Percentiles rank a stretch among this genome's conserved stretches.
Conservation (phyloP, 2,888 invertebrate species). For the Lamellibrachia satsuma region DNA sequence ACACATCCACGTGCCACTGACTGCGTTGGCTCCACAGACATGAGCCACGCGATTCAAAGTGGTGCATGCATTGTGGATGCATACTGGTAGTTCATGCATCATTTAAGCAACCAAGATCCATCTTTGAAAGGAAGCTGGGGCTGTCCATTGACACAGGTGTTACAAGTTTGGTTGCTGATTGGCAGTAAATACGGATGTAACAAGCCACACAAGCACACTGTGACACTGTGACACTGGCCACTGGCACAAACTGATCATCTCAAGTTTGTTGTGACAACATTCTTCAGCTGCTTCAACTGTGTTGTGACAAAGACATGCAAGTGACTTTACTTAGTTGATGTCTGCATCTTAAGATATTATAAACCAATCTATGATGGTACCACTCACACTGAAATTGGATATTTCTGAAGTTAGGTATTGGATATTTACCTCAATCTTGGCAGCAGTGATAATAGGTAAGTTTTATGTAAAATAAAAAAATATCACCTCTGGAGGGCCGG, state of each 20-base stretch:
- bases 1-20: not conserved
- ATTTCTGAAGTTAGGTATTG: not conserved
- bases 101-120: not conserved
- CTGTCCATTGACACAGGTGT: not conserved
- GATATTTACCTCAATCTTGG: not conserved
- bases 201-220: not conserved
- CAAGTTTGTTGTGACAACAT: not conserved
- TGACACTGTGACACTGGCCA: not conserved
- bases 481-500: not conserved
- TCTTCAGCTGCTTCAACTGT: not conserved
- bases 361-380: not conserved
- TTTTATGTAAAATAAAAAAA: not conserved
- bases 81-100: not conserved
- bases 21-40: not conserved
- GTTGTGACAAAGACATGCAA: not conserved
- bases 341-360: not conserved
- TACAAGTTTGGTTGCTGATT: not conserved
- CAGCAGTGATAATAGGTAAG: not conserved
- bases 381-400: slow-evolving; percentile 17
- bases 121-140: not conserved
- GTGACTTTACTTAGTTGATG: not conserved
- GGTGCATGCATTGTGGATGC: not conserved
- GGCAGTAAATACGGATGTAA: not conserved
- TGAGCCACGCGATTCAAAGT: not conserved
- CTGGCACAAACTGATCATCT: not conserved